Evolutionary conservation across 2,797 vertebrate genomes (phyloP).

Genomic region (Acrossocheilus wenchowensis): DNA sequence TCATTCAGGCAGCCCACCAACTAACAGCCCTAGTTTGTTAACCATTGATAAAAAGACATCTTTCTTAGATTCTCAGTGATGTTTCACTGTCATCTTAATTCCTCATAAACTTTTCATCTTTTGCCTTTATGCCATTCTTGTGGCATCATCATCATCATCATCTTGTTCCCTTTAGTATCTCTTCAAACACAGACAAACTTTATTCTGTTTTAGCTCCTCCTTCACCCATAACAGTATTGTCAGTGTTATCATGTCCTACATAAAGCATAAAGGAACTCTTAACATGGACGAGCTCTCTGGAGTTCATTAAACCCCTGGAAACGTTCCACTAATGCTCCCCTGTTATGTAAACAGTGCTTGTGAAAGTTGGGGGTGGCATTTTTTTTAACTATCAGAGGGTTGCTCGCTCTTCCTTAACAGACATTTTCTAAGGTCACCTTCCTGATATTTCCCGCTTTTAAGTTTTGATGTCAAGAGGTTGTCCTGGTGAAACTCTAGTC

Average conservation of each 20-base stretch:
- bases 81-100: background rate
- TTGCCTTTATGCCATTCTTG: background rate
- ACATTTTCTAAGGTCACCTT: conserved; percentile 57
- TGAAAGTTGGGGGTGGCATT: conserved; percentile 42
- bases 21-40: background rate
- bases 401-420: conserved; percentile 2
- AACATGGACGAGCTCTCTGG: conserved; percentile 51
- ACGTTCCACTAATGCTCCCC: conserved; percentile 48
- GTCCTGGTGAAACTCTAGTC: conserved; percentile 46
- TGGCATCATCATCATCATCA: background rate
- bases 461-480: conserved; percentile 54
- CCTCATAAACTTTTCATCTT: background rate
- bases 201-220: conserved; percentile 8
- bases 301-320: conserved; percentile 57
- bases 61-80: background rate
- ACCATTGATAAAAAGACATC: background rate
- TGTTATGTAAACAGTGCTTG: conserved; percentile 61
- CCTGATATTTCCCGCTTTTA: conserved; percentile 34
- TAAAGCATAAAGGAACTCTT: conserved; percentile 43
- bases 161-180: background rate
- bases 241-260: conserved; percentile 53
- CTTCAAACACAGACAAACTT: background rate
- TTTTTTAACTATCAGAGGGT: conserved; percentile 35
- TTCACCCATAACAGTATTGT: conserved; percentile 37
- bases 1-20: background rate